Conservation (phyloP, 2,888 invertebrate genomes). For the Cyclophora punctaria region DNA sequence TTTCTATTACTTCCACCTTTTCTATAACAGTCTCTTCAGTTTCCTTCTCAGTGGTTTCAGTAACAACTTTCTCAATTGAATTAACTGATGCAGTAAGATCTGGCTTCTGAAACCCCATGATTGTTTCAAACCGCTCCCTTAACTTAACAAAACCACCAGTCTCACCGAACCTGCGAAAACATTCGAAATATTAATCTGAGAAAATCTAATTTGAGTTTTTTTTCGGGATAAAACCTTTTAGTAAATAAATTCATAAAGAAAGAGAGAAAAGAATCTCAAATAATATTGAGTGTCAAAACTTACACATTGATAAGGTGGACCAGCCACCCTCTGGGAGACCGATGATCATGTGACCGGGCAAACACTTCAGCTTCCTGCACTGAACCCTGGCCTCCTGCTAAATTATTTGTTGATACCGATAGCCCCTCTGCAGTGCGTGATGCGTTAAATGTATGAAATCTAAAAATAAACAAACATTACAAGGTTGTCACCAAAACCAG, state of each 20-base stretch:
- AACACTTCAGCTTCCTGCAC: constrained; percentile 67
- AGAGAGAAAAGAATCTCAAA: too few relatives aligned
- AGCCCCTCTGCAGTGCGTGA: constrained; percentile 82
- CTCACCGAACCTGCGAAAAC: constrained; percentile 82
- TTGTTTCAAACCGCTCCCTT: constrained; percentile 87
- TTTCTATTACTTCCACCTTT: constrained; percentile 39
- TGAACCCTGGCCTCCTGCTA: constrained; percentile 71
- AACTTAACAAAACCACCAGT: constrained; percentile 92
- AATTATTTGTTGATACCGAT: constrained; percentile 35
- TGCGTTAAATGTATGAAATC: constrained; percentile 91
- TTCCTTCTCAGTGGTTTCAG: constrained; percentile 58
- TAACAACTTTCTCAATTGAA: constrained; percentile 58
- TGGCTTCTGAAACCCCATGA: constrained; percentile 74
- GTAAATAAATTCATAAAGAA: constrained; percentile 1
- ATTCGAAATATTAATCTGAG: too few relatives aligned
- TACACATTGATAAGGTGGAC: constrained; percentile 94
- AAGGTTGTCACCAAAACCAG: not conserved
- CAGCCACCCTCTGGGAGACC: constrained; percentile 94
- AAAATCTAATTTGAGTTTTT: too few relatives aligned
- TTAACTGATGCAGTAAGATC: constrained; percentile 56
- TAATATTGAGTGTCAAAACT: constrained; percentile 18
- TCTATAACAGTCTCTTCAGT: constrained; percentile 35
- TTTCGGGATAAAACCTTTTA: not conserved
- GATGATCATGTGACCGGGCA: constrained; percentile 85
- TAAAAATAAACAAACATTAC: constrained; percentile 34